Evolutionary conservation across 2,113 vertebrate genomes (phyloP).

Genomic region (Arizona elegans): DNA sequence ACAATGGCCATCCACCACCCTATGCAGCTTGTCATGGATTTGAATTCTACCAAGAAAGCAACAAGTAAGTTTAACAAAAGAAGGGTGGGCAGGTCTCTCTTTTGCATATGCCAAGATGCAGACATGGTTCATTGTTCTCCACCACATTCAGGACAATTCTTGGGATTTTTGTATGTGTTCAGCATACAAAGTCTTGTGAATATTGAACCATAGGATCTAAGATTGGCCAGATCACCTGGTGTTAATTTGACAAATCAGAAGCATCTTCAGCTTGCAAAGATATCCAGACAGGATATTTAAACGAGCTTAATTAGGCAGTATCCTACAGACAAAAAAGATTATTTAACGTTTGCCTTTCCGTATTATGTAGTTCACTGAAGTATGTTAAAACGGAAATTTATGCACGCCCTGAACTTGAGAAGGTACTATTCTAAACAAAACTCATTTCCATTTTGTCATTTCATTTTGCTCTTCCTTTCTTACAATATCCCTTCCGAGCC

Average conservation of each 20-base stretch:
- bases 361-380: not conserved
- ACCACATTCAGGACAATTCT: not conserved
- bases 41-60: slow-evolving; percentile 69
- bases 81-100: not conserved
- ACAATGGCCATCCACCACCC: slow-evolving; percentile 74
- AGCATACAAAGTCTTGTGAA: not conserved
- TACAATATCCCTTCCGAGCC: too few relatives aligned
- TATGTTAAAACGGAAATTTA: not conserved
- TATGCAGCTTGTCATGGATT: slow-evolving; percentile 83
- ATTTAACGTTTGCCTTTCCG: not conserved
- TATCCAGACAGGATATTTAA: not conserved
- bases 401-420: not conserved
- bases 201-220: not conserved
- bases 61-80: slow-evolving; percentile 10
- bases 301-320: not conserved
- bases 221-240: too few relatives aligned
- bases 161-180: not conserved
- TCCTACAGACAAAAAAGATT: not conserved
- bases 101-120: not conserved
- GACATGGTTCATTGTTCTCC: too few relatives aligned
- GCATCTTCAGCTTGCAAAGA: not conserved
- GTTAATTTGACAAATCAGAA: not conserved
- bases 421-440: not conserved
- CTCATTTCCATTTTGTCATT: not conserved
- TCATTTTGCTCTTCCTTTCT: not conserved